Evolutionary conservation across 1,140 invertebrate species (phyloP), one percentile per base, ranked within the genome.

Genomic region (Batillaria attramentaria): DNA sequence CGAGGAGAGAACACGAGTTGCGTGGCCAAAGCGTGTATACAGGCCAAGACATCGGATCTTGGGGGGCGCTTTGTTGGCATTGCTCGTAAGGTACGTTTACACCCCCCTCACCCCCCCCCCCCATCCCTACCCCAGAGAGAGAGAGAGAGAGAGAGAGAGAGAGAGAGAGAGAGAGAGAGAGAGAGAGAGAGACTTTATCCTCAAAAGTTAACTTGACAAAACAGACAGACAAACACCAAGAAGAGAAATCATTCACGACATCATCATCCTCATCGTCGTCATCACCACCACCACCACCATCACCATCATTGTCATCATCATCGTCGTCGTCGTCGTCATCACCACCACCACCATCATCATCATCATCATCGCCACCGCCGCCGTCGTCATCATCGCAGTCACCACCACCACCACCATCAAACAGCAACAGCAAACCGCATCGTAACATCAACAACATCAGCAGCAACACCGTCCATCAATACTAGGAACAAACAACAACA

Each of bases 51-150:
- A 16, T 74, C 42, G 0, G 82, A 78, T 54, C 62, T 39, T 2
- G 76, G 82, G 2, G 82, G 82, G 3, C 60, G 79, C 8, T 83
- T 81, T 54, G 65, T 81, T 20, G 82, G 82, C 31, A 74, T 83
- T 24, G 82, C 82, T 31, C 76, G 72, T 24, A 77, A 77, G 82
- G 82, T 81, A n/a, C 70, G 54, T 57, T n/a, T n/a, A n/a, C n/a
- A n/a, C n/a, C n/a, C n/a, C n/a, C n/a, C n/a, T n/a, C n/a, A n/a
- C n/a, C n/a, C n/a, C n/a, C n/a, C n/a, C n/a, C n/a, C n/a, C n/a
- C n/a, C n/a, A n/a, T n/a, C n/a, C n/a, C n/a, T n/a, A n/a, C n/a
- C n/a, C n/a, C n/a, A 50, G 46, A 50, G 46, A 50, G 46, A 50
- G 46, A 50, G 46, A 50, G 46, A 50, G 46, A 50, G 46, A 50